Evolutionary conservation across 1,140 invertebrate species (phyloP), one percentile per base, ranked within the genome.

Genomic region (Trichonephila inaurata): DNA sequence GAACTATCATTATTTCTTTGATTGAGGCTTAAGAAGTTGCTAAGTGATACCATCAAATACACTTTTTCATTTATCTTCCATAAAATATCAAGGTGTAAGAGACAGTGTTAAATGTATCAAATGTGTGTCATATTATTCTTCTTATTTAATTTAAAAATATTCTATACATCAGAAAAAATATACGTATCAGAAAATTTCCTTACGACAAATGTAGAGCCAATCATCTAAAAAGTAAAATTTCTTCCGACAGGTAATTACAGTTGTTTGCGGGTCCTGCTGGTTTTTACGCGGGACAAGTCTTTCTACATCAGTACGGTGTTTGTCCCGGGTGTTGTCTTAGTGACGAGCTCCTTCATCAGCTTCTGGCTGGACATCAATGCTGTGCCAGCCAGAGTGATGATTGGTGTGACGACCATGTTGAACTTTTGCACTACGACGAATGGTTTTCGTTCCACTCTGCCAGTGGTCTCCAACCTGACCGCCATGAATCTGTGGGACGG

Each of bases 401-500:
- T 96, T 40, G 95, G 98, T 96, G 98, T 99, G 95, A 98, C 98
- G 95, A 99, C 98, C 96, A 99, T 99, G 98, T 97, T 99, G 97
- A 99, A 99, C 97, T 99, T 99, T 97, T 98, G 98, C 97, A 99
- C 98, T 95, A 99, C 98, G 5, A 95, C 95, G 81, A 95, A 96
- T 94, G 95, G 94, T 87, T 96, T 96, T 94, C 95, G 96, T 44
- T 95, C 95, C 40, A 98, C 98, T 66, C 96, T 99, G 95, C 98
- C 98, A 4, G 98, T 99, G 85, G 98, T 99, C 77, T 98, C 98
- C 19, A 98, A 99, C 96, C 96, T 99, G 95, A 98, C 98, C 88
- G 98, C 98, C 19, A 99, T 99, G 98, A 99, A 99, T 96, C 98
- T 99, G n/a, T 99, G 98, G 98, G 98, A 99, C 95, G 98, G 98